A percentile compares a stretch with the other conserved stretches of the same genome.
These are phyloP conservation scores for Chelonus formosanus DNA, from an alignment of 2,888 invertebrate species.

Conservation along the genomic window DNA sequence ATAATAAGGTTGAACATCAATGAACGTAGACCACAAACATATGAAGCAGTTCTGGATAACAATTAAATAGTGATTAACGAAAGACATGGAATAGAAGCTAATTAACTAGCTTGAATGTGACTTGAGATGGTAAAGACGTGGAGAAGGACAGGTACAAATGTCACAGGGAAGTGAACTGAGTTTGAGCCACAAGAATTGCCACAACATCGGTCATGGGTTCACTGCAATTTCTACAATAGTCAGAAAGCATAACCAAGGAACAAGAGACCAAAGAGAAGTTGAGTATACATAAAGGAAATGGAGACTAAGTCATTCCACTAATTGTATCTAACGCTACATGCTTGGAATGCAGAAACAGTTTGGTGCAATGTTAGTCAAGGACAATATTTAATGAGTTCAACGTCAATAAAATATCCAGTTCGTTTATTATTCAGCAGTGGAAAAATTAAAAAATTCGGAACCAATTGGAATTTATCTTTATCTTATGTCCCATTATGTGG, in stretches of 20 bases:
- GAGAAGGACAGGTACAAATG: slow-evolving; percentile 30
- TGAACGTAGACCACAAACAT: no score
- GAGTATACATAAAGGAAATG: slow-evolving; percentile 24
- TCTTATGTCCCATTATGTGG: no score
- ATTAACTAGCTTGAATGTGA: slow-evolving; percentile 14
- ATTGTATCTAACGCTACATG: slow-evolving; percentile 27
- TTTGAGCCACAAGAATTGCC: slow-evolving; percentile 38
- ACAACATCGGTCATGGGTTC: slow-evolving; percentile 44
- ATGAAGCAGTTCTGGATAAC: no score
- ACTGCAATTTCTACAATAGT: slow-evolving; percentile 40
- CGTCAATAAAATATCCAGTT: no score
- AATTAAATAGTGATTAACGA: background rate
- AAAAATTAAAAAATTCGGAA: no score
- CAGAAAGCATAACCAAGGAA: slow-evolving; percentile 24
- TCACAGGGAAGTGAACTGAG: slow-evolving; percentile 10
- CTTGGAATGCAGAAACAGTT: slow-evolving; percentile 14
- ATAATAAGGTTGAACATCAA: no score
- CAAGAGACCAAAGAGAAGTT: slow-evolving; percentile 30
- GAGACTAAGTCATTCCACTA: slow-evolving; percentile 32
- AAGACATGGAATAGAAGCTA: background rate
- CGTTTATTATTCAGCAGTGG: no score
- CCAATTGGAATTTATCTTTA: no score
- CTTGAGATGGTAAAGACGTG: slow-evolving; percentile 3
- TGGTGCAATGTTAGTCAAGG: background rate
- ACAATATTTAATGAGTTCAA: background rate